Conservation (phyloP, 2,888 invertebrate species). For the Andrena trimmerana region DNA sequence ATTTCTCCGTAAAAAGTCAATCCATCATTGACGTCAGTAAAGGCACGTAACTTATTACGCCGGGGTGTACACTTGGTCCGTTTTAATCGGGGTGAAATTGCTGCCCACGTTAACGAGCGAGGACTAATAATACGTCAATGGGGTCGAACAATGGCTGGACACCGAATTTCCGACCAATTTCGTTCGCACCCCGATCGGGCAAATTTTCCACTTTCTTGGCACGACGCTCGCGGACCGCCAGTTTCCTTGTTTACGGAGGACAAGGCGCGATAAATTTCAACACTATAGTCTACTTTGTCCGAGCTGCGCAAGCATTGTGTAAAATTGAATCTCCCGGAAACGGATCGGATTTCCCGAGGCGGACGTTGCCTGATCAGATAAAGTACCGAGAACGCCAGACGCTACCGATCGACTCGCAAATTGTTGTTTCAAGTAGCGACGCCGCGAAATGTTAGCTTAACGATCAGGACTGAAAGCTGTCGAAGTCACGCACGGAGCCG, state of each 20-base stretch:
- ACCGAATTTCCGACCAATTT: conserved; percentile 3
- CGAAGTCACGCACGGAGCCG: conserved; percentile 14
- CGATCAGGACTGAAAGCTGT: conserved; percentile 13
- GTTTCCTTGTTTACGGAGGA: conserved; percentile 17
- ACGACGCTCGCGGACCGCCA: not conserved
- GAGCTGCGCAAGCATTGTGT: not conserved
- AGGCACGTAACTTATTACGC: not conserved
- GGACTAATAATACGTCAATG: conserved; percentile 4
- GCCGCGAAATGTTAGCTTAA: conserved; percentile 16
- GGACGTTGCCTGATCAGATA: not conserved
- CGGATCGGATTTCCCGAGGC: not conserved
- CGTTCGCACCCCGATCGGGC: not conserved
- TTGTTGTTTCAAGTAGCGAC: not conserved
- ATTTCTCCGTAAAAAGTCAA: not conserved
- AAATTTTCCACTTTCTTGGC: conserved; percentile 31
- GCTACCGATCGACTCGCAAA: conserved; percentile 30
- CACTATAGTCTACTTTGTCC: not conserved
- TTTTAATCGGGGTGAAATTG: conserved; percentile 12
- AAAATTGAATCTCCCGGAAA: not conserved
- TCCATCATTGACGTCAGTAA: not conserved
- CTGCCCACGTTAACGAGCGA: not conserved
- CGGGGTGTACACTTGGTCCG: not conserved
- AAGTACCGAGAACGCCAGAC: not conserved
- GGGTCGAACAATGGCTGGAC: not conserved
- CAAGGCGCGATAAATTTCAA: not conserved